phyloP scores from a whole-genome alignment of 2,797 vertebrate genomes.

The Hyperoplus immaculatus region DNA sequence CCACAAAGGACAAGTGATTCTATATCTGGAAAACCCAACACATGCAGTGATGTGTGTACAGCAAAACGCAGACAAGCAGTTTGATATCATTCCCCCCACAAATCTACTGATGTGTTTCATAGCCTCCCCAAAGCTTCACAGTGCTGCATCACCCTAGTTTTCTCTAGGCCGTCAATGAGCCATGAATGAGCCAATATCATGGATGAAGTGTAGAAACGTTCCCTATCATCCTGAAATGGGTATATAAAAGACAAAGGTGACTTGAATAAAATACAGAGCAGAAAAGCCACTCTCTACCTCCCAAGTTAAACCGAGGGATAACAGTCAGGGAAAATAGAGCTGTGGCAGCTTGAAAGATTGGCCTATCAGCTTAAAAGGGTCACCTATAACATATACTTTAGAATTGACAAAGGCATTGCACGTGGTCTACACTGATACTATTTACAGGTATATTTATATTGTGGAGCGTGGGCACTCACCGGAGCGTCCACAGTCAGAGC shows the following conservation, averaged over 20 bases:
- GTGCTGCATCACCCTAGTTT: neutral
- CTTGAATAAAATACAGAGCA: conserved; percentile 23
- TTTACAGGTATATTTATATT: too few relatives aligned
- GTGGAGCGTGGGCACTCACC: conserved; percentile 86
- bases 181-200: conserved; percentile 54
- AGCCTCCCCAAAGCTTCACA: conserved; percentile 2
- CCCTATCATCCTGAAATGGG: conserved; percentile 24
- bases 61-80: conserved; percentile 25
- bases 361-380: conserved; percentile 8
- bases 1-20: conserved; percentile 37
- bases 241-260: conserved; percentile 39
- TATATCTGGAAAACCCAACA: conserved; percentile 26
- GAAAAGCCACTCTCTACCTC: conserved; percentile 10
- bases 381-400: neutral
- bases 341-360: conserved; percentile 25
- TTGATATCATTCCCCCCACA: neutral
- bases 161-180: conserved; percentile 54
- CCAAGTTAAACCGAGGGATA: conserved; percentile 1
- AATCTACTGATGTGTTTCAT: neutral
- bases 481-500: conserved; percentile 98
- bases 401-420: neutral
- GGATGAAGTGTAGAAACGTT: conserved; percentile 36
- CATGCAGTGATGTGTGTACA: conserved; percentile 8
- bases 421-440: neutral
- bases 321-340: conserved; percentile 12